A percentile compares a stretch with the other conserved stretches of the same genome.
Conservation (phyloP, 2,113 vertebrate genomes). For the Tragelaphus scriptus region DNA sequence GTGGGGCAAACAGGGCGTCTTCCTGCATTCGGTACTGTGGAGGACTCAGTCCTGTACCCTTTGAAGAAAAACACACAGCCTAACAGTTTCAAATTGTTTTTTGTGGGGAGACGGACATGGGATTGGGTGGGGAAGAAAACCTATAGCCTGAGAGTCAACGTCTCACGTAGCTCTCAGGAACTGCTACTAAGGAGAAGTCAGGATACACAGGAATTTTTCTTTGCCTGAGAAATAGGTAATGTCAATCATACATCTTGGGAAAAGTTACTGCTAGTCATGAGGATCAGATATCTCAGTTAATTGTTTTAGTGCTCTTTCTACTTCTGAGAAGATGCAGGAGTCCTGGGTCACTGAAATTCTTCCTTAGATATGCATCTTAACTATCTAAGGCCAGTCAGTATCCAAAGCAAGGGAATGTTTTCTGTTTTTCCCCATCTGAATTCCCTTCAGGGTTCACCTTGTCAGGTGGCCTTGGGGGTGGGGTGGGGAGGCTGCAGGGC, state of each 20-base stretch:
- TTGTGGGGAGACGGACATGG: not conserved
- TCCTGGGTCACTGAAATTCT: not conserved
- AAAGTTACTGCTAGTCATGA: not conserved
- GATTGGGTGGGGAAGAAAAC: not conserved
- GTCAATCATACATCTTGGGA: not conserved
- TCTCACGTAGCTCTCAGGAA: not conserved
- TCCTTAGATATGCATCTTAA: not conserved
- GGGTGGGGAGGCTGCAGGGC: not conserved
- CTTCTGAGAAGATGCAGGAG: not conserved
- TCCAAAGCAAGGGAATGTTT: not conserved
- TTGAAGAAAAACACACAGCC: not conserved
- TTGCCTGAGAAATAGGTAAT: not conserved
- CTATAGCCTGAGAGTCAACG: not conserved
- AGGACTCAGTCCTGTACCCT: not conserved
- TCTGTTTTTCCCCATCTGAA: not conserved
- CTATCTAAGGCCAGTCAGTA: not conserved
- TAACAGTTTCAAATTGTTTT: not conserved
- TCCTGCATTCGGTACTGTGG: not conserved
- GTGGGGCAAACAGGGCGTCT: not conserved
- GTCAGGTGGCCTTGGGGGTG: not conserved
- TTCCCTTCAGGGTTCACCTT: not conserved
- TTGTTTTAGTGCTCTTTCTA: not conserved
- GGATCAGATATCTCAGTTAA: not conserved
- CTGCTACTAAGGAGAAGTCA: not conserved
- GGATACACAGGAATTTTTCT: not conserved